Base-by-base conservation (phyloP, 1,140 invertebrate genomes). In the Drosophila sp. region DNA sequence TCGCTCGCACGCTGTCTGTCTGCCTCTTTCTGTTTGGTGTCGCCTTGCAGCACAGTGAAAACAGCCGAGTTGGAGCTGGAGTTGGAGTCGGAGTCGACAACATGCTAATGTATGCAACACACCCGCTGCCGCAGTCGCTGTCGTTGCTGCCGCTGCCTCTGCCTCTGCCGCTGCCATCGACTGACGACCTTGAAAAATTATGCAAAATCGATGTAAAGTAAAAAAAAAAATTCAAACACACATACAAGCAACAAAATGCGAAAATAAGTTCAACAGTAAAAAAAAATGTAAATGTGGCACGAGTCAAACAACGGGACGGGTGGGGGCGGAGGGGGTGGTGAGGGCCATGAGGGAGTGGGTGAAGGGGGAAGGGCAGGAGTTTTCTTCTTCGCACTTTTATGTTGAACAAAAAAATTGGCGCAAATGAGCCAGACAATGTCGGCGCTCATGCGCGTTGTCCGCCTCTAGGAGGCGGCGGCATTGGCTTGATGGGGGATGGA, bases 91-190 rank as follows among this genome's bases (percentile, higher is more conserved):
- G 62, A 72, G 77, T 77, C 78, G 84, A 73, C 76, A 82, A 84
- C 86, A 90, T 90, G 85, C 86, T 90, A 90, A 90, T 90, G 68
- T 90, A 90, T 90, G 81, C 86, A 90, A 82, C 79, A 90, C 85
- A 79, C 84, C 73, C 54, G 62, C 50, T 63, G 60, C 40, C 27
- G 7, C 41, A 50, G 60, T 27, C 78, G 71, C 27, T 44, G 60
- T 17, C 30, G 61, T 8, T 64, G 62, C 29, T 10, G 17, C 40
- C 27, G 7, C 41, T 63, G 60, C 40, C 78, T 66, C 27, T 44
- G 60, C 6, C 30, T 41, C 10, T 64, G 62, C 29, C 17, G 17
- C 44, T 64, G 62, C 62, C 61, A 63, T 32, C 83, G 76, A 82
- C 83, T 66, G 83, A 74, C 86, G 85, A 90, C 85, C 85, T 90